A percentile compares a stretch with the other conserved stretches of the same genome.
phyloP scores from a whole-genome alignment of 2,888 invertebrate species.

The Stenodera caucasica region DNA sequence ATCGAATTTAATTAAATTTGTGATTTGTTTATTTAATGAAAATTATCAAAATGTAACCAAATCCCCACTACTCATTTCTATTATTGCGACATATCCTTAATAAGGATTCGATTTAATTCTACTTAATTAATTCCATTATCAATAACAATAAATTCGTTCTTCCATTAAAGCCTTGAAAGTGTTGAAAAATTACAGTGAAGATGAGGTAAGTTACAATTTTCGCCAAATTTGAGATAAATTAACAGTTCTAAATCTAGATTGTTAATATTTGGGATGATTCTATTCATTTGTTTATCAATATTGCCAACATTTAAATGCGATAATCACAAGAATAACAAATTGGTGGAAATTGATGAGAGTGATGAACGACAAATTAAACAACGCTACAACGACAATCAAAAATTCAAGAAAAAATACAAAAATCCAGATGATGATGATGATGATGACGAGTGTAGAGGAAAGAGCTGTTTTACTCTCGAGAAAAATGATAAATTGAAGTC shows the following conservation, averaged over 20 bases:
- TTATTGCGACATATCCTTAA: neutral
- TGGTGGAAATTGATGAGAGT: slow-evolving; percentile 17
- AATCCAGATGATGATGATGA: neutral
- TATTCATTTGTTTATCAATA: slow-evolving; percentile 18
- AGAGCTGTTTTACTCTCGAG: neutral
- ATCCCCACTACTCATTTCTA: neutral
- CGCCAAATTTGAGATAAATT: neutral
- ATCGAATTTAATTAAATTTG: neutral
- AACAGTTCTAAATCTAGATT: slow-evolving; percentile 11
- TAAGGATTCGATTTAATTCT: neutral
- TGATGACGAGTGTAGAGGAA: neutral
- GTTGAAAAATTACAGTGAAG: neutral
- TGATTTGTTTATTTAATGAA: neutral
- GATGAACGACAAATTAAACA: slow-evolving; percentile 18
- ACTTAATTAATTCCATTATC: neutral
- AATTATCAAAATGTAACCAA: too few species aligned
- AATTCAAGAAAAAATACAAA: neutral
- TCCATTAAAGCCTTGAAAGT: neutral
- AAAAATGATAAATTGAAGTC: neutral
- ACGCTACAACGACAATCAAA: slow-evolving; percentile 13
- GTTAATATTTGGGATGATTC: slow-evolving; percentile 10
- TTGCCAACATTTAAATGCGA: slow-evolving; percentile 15
- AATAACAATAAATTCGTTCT: neutral
- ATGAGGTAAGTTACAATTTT: slow-evolving; percentile 18
- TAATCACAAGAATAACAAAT: slow-evolving; percentile 15